These are phyloP conservation scores for Leuctra nigra DNA, from an alignment of 2,888 invertebrate genomes.

Conservation along the genomic window DNA sequence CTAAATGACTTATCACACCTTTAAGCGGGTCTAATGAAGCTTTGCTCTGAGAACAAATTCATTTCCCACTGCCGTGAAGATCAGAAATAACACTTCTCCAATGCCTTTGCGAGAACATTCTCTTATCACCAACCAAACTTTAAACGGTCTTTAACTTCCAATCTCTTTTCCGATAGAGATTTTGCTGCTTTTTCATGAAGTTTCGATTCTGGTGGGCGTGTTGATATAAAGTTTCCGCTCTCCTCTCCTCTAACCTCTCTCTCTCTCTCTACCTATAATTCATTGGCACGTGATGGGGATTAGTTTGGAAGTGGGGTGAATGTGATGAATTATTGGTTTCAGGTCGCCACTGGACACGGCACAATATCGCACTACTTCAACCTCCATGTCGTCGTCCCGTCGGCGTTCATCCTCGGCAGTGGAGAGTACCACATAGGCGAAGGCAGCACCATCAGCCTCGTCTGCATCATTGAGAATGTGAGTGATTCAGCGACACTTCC, in stretches of 20 bases:
- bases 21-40: no score
- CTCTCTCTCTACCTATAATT: conserved; percentile 5
- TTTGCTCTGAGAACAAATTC: no score
- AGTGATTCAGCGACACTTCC: no score
- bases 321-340: conserved; percentile 26
- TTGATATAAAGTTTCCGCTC: background rate
- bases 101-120: no score
- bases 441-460: conserved; percentile 40
- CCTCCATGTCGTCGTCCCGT: conserved; percentile 40
- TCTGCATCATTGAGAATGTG: conserved; percentile 42
- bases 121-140: no score
- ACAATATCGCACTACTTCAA: conserved; percentile 40
- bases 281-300: background rate
- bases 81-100: no score
- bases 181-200: background rate
- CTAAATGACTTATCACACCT: no score
- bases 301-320: background rate
- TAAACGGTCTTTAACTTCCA: background rate
- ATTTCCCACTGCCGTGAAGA: no score
- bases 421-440: conserved; percentile 42
- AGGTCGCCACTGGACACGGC: conserved; percentile 41
- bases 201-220: background rate
- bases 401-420: conserved; percentile 40
- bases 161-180: conserved; percentile 8
- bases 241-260: no score